Conservation (phyloP, 2,797 vertebrate species). For the Phataginus tricuspis region DNA sequence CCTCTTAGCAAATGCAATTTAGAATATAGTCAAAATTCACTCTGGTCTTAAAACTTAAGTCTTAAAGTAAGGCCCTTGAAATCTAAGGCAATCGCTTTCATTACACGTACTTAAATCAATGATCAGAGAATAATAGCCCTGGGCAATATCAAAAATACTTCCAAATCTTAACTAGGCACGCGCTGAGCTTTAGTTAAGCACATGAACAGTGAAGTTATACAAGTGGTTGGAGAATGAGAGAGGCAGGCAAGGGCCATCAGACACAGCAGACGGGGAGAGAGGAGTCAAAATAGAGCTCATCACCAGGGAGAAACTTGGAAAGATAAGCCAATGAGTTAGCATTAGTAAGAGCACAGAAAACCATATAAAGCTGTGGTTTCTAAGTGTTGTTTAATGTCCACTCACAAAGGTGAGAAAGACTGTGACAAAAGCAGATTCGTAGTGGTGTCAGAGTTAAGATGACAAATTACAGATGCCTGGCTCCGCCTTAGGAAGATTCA, state of each 20-base stretch:
- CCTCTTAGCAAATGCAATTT: neutral
- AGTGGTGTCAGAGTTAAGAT: neutral
- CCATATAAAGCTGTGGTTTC: neutral
- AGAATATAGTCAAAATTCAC: neutral
- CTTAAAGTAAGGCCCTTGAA: neutral
- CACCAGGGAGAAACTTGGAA: neutral
- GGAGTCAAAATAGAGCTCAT: neutral
- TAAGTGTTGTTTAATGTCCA: neutral
- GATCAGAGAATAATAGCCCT: neutral
- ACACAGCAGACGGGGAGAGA: fast-evolving
- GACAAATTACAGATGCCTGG: neutral
- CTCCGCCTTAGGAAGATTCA: neutral
- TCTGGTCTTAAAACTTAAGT: neutral
- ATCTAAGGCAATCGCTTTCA: neutral
- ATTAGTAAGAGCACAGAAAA: neutral
- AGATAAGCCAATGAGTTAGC: neutral
- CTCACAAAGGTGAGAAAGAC: neutral
- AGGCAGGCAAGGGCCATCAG: neutral
- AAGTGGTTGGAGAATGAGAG: neutral
- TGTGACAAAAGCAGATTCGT: neutral
- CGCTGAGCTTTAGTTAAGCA: neutral
- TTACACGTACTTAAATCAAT: neutral
- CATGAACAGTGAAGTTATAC: neutral
- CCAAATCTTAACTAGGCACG: neutral
- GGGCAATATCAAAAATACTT: neutral